Evolutionary conservation across 92 coral and sea anemone genomes (phyloP).

Genomic region (Porites evermanni): DNA sequence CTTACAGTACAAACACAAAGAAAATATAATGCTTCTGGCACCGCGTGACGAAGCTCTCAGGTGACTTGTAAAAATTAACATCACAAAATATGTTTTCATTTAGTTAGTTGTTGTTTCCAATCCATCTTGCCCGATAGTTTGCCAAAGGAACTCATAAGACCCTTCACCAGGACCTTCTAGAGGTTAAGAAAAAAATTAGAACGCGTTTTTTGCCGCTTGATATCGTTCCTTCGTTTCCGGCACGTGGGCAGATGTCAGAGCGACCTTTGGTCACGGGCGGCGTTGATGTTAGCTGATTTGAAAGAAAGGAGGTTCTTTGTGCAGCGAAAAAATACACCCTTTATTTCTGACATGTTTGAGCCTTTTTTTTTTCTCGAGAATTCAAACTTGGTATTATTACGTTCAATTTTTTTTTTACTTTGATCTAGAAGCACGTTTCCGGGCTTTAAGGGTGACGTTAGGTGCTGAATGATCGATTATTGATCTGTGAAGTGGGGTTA

Average conservation of each 20-base stretch:
- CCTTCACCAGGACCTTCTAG: background rate
- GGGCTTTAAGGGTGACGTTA: constrained; percentile 1
- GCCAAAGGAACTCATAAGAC: background rate
- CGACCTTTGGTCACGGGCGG: constrained; percentile 27
- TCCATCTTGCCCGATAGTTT: background rate
- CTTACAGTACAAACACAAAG: background rate
- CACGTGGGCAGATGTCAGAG: constrained; percentile 36
- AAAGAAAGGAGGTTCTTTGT: background rate
- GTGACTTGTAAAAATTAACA: constrained; percentile 16
- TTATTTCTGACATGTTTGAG: background rate
- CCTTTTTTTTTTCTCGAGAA: background rate
- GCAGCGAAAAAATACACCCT: background rate
- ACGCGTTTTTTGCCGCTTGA: background rate
- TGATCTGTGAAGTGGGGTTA: background rate
- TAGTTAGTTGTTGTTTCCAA: background rate
- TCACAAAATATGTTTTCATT: background rate
- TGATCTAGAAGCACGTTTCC: background rate
- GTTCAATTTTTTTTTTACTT: background rate
- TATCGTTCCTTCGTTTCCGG: constrained; percentile 18
- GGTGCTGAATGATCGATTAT: background rate
- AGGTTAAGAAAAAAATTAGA: background rate
- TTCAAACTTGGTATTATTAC: background rate
- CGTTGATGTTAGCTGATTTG: background rate
- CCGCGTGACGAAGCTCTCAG: constrained; percentile 13
- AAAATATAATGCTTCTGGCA: constrained; percentile 19